Evolutionary conservation across 2,888 invertebrate species (phyloP), one percentile per base, ranked within the genome.

Genomic region (Machimus atricapillus): DNA sequence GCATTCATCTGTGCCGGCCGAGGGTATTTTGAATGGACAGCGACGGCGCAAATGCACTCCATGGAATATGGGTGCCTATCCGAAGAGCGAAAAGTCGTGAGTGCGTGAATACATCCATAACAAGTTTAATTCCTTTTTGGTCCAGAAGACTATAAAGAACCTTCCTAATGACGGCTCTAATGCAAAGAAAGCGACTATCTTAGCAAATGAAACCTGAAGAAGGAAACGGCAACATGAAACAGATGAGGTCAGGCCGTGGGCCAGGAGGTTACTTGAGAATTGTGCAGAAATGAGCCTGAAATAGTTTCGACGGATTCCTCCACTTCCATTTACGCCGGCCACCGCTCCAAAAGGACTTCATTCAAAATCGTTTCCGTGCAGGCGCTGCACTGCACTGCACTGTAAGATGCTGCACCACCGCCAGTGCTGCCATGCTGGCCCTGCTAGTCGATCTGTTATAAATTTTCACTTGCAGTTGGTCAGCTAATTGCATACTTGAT

Each of bases 121-220:
- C 88, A 87, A 87, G 87, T 85, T 88, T 87, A 88, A 88, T 88
- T 88, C 88, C 88, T 81, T 88, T 88, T 88, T 87, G 85, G 87
- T 85, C 40, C 78, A 87, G 78, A 78, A 86, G 73, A 76, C 85
- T 85, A 87, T 85, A 87, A 87, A 87, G 87, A 87, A 87, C 86
- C 23, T 76, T 87, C 87, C 87, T 87, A 87, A 87, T 87, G 87
- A 87, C 81, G 85, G 86, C 81, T 87, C 74, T 86, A 81, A 87
- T 87, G 78, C 79, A 85, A 87, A 87, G 74, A 77, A 73, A 87
- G 58, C 77, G 85, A 78, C 78, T 77, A 85, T 77, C 87, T 79
- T 85, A 79, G 85, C 40, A 85, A 87, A 87, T 87, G 85, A 76
- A 37, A 74, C 79, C 43, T 81, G 79, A 56, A 78, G 87, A 86